Percentiles rank a stretch among this genome's conserved stretches.
phyloP scores from a whole-genome alignment of 1,140 invertebrate genomes.

The Aethina tumida region DNA sequence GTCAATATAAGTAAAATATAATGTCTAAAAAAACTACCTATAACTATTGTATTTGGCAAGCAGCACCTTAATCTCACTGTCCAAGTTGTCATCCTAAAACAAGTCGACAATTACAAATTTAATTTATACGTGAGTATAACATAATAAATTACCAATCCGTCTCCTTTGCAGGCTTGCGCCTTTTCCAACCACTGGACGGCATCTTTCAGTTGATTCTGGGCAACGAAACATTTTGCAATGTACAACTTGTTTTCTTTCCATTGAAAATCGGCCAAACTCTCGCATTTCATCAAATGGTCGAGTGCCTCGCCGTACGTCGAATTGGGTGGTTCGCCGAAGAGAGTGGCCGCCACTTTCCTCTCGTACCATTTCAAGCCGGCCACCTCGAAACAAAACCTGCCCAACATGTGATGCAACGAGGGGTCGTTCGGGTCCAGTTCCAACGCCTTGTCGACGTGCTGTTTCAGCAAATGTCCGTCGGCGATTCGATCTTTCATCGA shows the following conservation, averaged over 20 bases:
- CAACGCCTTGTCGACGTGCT: slow-evolving; percentile 62
- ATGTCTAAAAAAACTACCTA: slow-evolving; percentile 11
- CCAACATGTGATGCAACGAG: slow-evolving; percentile 58
- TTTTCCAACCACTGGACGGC: slow-evolving; percentile 49
- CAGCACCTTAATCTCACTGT: slow-evolving; percentile 18
- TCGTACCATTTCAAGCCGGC: slow-evolving; percentile 59
- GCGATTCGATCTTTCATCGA: slow-evolving; percentile 58
- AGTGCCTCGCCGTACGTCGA: slow-evolving; percentile 57
- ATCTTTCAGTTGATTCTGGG: slow-evolving; percentile 40
- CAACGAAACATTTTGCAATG: slow-evolving; percentile 59
- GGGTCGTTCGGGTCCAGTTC: slow-evolving; percentile 54
- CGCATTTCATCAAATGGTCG: slow-evolving; percentile 52
- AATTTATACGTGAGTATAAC: not conserved
- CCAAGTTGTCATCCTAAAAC: slow-evolving; percentile 22
- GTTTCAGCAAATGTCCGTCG: slow-evolving; percentile 57
- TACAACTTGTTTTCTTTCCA: slow-evolving; percentile 64
- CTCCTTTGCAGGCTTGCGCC: slow-evolving; percentile 32
- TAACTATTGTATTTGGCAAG: slow-evolving; percentile 20
- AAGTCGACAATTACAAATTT: not conserved
- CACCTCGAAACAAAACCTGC: slow-evolving; percentile 57
- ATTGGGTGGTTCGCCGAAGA: slow-evolving; percentile 57
- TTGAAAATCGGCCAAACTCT: slow-evolving; percentile 43
- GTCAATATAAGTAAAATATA: too few relatives aligned
- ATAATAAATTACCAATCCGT: slow-evolving; percentile 1
- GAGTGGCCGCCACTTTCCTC: slow-evolving; percentile 56